Evolutionary conservation across 2,888 invertebrate genomes (phyloP), one percentile per base, ranked within the genome.

Genomic region (Rotaria macrura): DNA sequence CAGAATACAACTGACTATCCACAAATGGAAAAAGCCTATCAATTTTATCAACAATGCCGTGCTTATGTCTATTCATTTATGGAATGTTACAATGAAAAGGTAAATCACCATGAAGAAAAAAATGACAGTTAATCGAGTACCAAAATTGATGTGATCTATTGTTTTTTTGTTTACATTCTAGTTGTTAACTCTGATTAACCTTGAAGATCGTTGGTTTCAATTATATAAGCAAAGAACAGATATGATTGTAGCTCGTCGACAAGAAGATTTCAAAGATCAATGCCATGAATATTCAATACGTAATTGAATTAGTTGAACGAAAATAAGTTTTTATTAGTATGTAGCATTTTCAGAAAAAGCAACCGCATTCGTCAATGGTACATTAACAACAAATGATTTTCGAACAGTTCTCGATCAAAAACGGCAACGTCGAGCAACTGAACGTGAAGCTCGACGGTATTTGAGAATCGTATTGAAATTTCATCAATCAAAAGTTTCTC

Each of bases 51-150:
- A 93, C 95, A 96, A 92, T 93, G 95, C 89, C 93, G 95, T 91
- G 95, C 96, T 89, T 98, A 96, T 93, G 94, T 96, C 90, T 95
- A 95, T 88, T 96, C 97, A 93, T 94, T 97, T 91, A 94, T 97
- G 91, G 97, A 98, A 93, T 98, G 97, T 92, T 93, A 97, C 89
- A 95, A 96, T 91, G 96, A 97, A 92, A 98, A 98, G 94, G 95
- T 96, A 49, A 17, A 17, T 49, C 3, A 49, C n/a, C n/a, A n/a
- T n/a, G 47, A 47, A 49, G 3, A 49, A 17, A 49, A 49, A 49
- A 49, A 3, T 12, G n/a, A n/a, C n/a, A n/a, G n/a, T n/a, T n/a
- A n/a, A n/a, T n/a, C n/a, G n/a, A n/a, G n/a, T n/a, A n/a, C n/a
- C n/a, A n/a, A n/a, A n/a, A n/a, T n/a, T n/a, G n/a, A n/a, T n/a